Base-by-base conservation (phyloP, 2,113 vertebrate species). In the Anhinga anhinga region DNA sequence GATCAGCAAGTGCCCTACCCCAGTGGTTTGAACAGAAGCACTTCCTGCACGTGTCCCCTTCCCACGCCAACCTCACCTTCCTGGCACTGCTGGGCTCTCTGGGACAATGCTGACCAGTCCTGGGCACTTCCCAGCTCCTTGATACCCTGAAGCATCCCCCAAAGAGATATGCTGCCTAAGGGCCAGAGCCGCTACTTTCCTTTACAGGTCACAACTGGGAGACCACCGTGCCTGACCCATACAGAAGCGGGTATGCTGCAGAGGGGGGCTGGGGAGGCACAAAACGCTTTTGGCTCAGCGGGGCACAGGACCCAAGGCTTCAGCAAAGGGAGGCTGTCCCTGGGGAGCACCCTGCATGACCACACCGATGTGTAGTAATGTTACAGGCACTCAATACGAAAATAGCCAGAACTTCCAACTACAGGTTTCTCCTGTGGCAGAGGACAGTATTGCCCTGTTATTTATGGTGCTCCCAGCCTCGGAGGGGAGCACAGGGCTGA, bases 291-390 rank as follows among this genome's bases (percentile, higher is more conserved):
- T 4, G 25, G 67, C 67, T 90, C 44, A 65, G 42, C 34, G 62
- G 58, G 44, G 45, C 42, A 34, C 61, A 13, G 49, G 14, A 25
- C 30, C 66, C 34, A 34, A 44, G 42, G 72, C 82, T 70, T 42
- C 29, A 27, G 52, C 52, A 82, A 25, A 72, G 34, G 58, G 47
- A 47, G 3, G 2, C 38, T 42, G 49, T 53, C n/a, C n/a, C 27
- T 29, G 26, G 12, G 55, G 29, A 91, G 17, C 59, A 34, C 34
- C 29, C 34, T 45, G 36, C 11, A 5, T 1, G 5, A 30, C 61
- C 25, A 65, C 40, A 20, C 16, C 1, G 0, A 25, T 21, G 23
- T 15, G 42, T 3, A 10, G 17, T 18, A 30, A 12, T 0, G 5
- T 6, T 21, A 30, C 45, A 36, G 63, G 32, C 12, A 5, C 34